Conservation (phyloP, 2,797 vertebrate species). For the Rachycentron canadum region DNA sequence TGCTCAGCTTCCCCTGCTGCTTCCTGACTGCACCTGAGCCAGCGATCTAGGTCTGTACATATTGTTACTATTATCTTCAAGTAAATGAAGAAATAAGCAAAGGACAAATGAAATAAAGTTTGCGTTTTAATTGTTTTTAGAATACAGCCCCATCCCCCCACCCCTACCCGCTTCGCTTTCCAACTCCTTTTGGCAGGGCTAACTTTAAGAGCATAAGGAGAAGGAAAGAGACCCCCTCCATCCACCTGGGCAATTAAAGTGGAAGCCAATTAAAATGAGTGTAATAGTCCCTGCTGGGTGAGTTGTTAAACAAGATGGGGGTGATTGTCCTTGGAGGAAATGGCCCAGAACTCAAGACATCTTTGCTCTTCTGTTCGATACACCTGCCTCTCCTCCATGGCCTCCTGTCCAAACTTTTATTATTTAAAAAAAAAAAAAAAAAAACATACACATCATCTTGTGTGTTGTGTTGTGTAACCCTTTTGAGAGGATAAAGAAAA, state of each 20-base stretch:
- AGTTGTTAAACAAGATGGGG: slow-evolving; percentile 94
- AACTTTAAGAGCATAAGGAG: slow-evolving; percentile 80
- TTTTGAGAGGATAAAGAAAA: neutral
- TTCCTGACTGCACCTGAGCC: slow-evolving; percentile 35
- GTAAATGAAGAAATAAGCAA: neutral
- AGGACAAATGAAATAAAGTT: slow-evolving; percentile 9
- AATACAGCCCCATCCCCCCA: neutral
- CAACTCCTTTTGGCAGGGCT: slow-evolving; percentile 65
- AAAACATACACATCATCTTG: neutral
- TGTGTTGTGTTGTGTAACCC: neutral
- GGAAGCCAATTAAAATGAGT: slow-evolving; percentile 91
- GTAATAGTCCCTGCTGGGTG: slow-evolving; percentile 90
- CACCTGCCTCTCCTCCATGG: slow-evolving; percentile 67
- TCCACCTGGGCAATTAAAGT: slow-evolving; percentile 89
- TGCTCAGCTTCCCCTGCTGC: slow-evolving; percentile 45
- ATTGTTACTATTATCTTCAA: slow-evolving; percentile 20
- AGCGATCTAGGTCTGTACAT: neutral
- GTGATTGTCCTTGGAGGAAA: slow-evolving; percentile 93
- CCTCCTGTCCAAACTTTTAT: slow-evolving; percentile 50
- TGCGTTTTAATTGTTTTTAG: slow-evolving; percentile 12
- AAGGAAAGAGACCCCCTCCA: slow-evolving; percentile 73
- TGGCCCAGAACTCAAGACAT: slow-evolving; percentile 88
- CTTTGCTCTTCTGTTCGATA: slow-evolving; percentile 77
- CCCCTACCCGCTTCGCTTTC: slow-evolving; percentile 1
- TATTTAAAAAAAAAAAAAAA: slow-evolving; percentile 26